Evolutionary conservation across 2,888 invertebrate species (phyloP), one percentile per base, ranked within the genome.

Genomic region (Drosophila stalkeri): DNA sequence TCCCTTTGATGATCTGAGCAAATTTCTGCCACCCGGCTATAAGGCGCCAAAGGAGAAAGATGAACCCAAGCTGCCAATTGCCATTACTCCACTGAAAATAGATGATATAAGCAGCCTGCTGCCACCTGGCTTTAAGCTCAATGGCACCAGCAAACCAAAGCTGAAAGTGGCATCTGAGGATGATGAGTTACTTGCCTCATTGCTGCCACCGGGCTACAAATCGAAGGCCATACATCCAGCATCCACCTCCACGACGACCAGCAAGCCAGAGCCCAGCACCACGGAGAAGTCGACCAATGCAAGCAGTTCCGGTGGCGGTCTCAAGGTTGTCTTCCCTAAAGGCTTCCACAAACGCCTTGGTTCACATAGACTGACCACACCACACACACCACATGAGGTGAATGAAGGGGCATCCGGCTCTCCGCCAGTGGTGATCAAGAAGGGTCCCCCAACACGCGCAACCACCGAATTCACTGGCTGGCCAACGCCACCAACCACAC

Each of bases 391-490:
- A 12, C 91, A 80, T 3, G 93, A 93, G 43, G 77, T 44, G 6
- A 91, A 81, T 20, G 92, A 93, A 18, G 94, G 94, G 81, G 80
- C 18, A 6, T 64, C 75, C 0, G 27, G 27, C 27, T 92, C 93
- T 1, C 94, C 94, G 0, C 91, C 93, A 1, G 96, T 96, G 8
- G 95, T 95, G 60, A 97, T 97, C 82, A 96, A 96, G 75, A 97
- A 96, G 92, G 97, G 97, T 80, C 97, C 97, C 95, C 97, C 97
- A 1, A 95, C 94, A 27, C 96, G 97, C 95, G 96, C 96, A 27
- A 97, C 97, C 11, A 98, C 97, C 20, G 97, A 97, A 92, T 98
- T 98, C 86, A 97, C 97, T 16, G 98, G 98, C 18, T 98, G 98
- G 98, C 97, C 97, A 14, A 96, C 97, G 1, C 96, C 97, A 8